phyloP scores from a whole-genome alignment of 2,797 vertebrate genomes.

The Sebastes nivosus region DNA sequence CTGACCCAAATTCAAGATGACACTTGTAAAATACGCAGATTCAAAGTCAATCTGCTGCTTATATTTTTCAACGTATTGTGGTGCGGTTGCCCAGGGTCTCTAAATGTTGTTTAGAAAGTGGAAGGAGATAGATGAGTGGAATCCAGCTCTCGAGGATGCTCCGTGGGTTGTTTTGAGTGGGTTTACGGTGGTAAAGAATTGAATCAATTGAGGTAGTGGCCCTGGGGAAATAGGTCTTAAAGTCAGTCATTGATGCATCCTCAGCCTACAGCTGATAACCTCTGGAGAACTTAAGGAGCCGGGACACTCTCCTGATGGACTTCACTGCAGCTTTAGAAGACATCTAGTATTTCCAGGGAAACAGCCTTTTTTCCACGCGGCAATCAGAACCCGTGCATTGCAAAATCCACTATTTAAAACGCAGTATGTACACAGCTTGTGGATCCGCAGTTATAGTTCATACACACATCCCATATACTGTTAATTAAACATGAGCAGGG shows the following conservation, averaged over 20 bases:
- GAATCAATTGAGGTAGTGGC: constrained; percentile 58
- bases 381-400: neutral
- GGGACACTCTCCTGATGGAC: constrained; percentile 25
- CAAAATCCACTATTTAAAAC: constrained; percentile 6
- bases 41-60: constrained; percentile 54
- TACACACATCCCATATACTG: neutral
- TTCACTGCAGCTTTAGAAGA: constrained; percentile 9
- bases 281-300: constrained; percentile 26
- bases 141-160: constrained; percentile 35
- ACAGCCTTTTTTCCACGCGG: neutral
- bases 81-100: constrained; percentile 7
- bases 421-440: neutral
- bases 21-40: constrained; percentile 63
- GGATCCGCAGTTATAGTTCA: neutral
- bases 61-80: constrained; percentile 30
- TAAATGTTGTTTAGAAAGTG: constrained; percentile 18
- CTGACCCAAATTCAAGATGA: constrained; percentile 73
- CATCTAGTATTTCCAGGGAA: neutral
- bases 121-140: constrained; percentile 30
- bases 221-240: constrained; percentile 47
- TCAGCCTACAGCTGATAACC: constrained; percentile 35
- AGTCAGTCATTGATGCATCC: constrained; percentile 53
- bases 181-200: constrained; percentile 45
- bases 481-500: constrained; percentile 43
- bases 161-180: constrained; percentile 28